These are phyloP conservation scores for Mesocentrotus franciscanus DNA, from an alignment of 53 echinoderm and acorn worm genomes.

Conservation along the genomic window DNA sequence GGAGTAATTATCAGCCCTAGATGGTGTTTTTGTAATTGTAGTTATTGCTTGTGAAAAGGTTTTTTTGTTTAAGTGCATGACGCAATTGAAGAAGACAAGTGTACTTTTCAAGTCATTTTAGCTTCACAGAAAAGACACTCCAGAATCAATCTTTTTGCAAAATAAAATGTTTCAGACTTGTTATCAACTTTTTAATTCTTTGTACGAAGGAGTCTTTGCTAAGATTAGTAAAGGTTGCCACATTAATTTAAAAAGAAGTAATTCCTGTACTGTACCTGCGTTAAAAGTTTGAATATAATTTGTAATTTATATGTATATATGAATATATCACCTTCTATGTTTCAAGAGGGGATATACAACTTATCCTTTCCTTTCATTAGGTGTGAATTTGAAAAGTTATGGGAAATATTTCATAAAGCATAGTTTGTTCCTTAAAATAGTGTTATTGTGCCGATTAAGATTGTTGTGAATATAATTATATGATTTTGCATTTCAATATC, in stretches of 20 bases:
- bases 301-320: no score
- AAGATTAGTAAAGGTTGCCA: no score
- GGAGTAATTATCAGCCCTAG: slow-evolving; percentile 38
- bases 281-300: no score
- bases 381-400: background rate
- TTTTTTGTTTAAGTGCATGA: background rate
- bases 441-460: background rate
- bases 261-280: no score
- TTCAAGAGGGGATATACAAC: background rate
- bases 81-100: background rate
- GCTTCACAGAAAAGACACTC: background rate
- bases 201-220: no score
- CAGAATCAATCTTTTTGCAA: background rate
- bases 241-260: no score
- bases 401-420: background rate
- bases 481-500: background rate
- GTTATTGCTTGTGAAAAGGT: background rate
- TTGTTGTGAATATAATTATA: background rate
- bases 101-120: background rate
- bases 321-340: no score
- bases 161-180: background rate
- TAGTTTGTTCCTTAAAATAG: background rate
- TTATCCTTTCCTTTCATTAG: background rate
- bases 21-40: background rate
- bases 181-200: background rate